Percentiles rank a stretch among this genome's conserved stretches.
These are phyloP conservation scores for Clanis bilineata DNA, from an alignment of 2,888 invertebrate genomes.

Conservation along the genomic window DNA sequence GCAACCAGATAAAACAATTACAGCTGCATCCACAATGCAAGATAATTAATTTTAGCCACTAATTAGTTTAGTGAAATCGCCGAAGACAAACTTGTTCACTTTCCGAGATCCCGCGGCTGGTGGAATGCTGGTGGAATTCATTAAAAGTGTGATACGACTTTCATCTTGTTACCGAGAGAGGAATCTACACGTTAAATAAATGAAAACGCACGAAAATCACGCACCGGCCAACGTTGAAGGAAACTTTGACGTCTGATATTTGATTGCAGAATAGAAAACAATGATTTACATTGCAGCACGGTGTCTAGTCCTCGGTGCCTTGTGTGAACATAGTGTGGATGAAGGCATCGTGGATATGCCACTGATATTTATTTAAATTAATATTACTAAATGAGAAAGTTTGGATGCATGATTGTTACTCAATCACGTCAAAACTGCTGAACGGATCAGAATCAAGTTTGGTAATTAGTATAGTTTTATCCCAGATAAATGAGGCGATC, in stretches of 20 bases:
- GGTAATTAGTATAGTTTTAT: too few species aligned
- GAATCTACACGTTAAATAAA: slow-evolving; percentile 56
- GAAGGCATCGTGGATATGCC: too few species aligned
- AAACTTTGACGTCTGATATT: not conserved
- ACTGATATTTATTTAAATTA: too few species aligned
- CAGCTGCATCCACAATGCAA: not conserved
- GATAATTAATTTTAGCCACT: slow-evolving; percentile 14
- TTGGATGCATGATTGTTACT: too few species aligned
- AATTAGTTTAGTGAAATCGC: slow-evolving; percentile 37
- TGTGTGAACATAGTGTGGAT: too few species aligned
- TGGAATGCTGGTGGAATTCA: slow-evolving; percentile 60
- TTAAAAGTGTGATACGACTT: slow-evolving; percentile 68
- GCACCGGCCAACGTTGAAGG: slow-evolving; percentile 30
- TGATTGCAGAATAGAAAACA: not conserved
- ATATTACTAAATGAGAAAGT: too few species aligned
- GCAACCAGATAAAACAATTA: not conserved
- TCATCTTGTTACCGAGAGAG: slow-evolving; percentile 71
- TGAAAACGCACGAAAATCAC: slow-evolving; percentile 69
- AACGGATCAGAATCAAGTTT: too few species aligned
- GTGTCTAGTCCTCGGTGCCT: too few species aligned
- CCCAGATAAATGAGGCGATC: too few species aligned
- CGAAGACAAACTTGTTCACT: slow-evolving; percentile 40
- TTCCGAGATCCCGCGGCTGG: slow-evolving; percentile 39
- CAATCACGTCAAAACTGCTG: too few species aligned
- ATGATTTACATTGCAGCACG: too few species aligned